Evolutionary conservation across 2,797 vertebrate genomes (phyloP).

Genomic region (Spondyliosoma cantharus): DNA sequence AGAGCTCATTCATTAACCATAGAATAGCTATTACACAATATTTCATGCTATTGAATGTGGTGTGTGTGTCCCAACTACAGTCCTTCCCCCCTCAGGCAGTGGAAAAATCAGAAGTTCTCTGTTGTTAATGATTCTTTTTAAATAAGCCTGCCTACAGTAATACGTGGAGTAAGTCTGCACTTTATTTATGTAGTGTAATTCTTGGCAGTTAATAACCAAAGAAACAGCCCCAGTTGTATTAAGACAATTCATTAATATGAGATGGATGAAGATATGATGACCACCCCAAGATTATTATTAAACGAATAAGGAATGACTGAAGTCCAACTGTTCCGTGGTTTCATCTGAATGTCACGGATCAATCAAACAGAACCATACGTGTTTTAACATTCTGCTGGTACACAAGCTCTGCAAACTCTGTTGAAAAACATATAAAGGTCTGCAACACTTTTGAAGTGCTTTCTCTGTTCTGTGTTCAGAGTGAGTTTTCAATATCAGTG

Average conservation of each 20-base stretch:
- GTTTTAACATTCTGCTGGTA: background rate
- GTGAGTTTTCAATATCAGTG: background rate
- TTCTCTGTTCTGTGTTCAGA: background rate
- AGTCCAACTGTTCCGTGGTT: background rate
- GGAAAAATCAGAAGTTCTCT: background rate
- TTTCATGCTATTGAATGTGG: background rate
- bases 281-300: background rate
- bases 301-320: background rate
- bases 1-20: background rate
- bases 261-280: background rate
- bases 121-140: background rate
- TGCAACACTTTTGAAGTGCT: background rate
- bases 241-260: background rate
- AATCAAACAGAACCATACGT: background rate
- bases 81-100: background rate
- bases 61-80: too few species aligned
- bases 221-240: background rate
- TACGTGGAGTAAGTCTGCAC: background rate
- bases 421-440: background rate
- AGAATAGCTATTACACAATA: background rate
- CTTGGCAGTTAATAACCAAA: background rate
- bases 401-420: background rate
- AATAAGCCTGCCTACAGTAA: background rate
- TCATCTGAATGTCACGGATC: background rate
- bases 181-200: constrained; percentile 2